Conservation (phyloP, 2,888 invertebrate species). For the Sphaerophoria taeniata region DNA sequence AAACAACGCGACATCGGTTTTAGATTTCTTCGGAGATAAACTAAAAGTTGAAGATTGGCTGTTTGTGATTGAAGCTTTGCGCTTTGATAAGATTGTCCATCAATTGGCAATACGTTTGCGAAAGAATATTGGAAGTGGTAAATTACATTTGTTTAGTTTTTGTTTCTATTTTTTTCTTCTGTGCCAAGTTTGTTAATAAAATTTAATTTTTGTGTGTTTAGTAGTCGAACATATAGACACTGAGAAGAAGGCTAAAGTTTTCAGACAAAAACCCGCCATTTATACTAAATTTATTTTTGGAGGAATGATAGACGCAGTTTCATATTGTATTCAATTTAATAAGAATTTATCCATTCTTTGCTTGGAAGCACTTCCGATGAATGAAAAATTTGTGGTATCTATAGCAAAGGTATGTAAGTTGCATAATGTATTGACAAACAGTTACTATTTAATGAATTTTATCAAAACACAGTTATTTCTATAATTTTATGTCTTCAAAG, state of each 20-base stretch:
- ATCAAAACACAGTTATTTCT: not conserved
- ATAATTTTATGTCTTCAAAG: no score
- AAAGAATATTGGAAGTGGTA: constrained; percentile 79
- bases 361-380: constrained; percentile 89
- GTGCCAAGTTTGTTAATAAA: not conserved
- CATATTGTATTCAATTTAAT: constrained; percentile 86
- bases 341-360: constrained; percentile 86
- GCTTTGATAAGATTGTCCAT: constrained; percentile 88
- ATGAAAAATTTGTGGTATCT: constrained; percentile 86
- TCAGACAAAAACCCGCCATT: constrained; percentile 86
- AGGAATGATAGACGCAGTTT: constrained; percentile 86
- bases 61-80: constrained; percentile 88
- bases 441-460: not conserved
- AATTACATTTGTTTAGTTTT: constrained; percentile 35
- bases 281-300: constrained; percentile 88
- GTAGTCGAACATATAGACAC: constrained; percentile 83
- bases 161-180: not conserved
- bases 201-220: constrained; percentile 51
- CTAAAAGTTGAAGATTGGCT: constrained; percentile 90
- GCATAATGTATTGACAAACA: not conserved
- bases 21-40: constrained; percentile 90
- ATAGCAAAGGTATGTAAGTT: constrained; percentile 84
- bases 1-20: constrained; percentile 83
- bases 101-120: constrained; percentile 87
- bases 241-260: constrained; percentile 86